Base-by-base conservation (phyloP, 2,113 vertebrate genomes). In the Ceyx melanurus region DNA sequence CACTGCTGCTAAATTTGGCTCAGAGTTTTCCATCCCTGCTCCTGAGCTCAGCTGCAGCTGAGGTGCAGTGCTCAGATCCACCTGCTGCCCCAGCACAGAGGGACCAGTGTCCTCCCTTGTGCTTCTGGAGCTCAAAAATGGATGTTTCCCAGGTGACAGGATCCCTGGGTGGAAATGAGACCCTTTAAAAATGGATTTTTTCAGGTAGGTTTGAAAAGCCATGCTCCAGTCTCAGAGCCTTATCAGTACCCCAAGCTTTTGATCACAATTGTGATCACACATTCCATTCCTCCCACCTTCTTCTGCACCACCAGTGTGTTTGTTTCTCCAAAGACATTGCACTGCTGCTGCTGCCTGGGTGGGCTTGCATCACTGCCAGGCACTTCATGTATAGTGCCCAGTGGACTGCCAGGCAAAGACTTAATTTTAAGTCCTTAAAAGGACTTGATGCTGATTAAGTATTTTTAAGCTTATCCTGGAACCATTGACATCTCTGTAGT, bases 41-140 rank as follows among this genome's bases (percentile, higher is more conserved):
- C 65, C 50, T 31, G 23, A 0, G 1, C 56, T 37, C 1, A 7
- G 22, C 48, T 14, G 8, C 28, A 60, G 31, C 31, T 3, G 31
- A 28, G 50, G 13, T 48, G 66, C 42, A n/a, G 72, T 45, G 58
- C 21, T 17, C 25, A 14, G 50, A 26, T 28, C 40, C 48, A 35
- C 14, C 26, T 2, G 3, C 14, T 6, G 4, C 7, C 23, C 31
- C 1, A 1, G 9, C 2, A 20, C 14, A 61, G 35, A 6, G 45
- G 18, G 46, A 84, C 11, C 0, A 0, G 13, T 29, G 15, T 46
- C 43, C 29, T 17, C 13, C 53, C 25, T 68, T 50, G 6, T n/a
- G 28, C 31, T 72, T n/a, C 48, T 15, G 43, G 23, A 73, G 48
- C 48, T 74, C 54, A 45, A 14, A 42, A 53, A 28, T 9, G 15